Evolutionary conservation across 1,140 invertebrate species (phyloP).

Genomic region (Scaptomyza pallida): DNA sequence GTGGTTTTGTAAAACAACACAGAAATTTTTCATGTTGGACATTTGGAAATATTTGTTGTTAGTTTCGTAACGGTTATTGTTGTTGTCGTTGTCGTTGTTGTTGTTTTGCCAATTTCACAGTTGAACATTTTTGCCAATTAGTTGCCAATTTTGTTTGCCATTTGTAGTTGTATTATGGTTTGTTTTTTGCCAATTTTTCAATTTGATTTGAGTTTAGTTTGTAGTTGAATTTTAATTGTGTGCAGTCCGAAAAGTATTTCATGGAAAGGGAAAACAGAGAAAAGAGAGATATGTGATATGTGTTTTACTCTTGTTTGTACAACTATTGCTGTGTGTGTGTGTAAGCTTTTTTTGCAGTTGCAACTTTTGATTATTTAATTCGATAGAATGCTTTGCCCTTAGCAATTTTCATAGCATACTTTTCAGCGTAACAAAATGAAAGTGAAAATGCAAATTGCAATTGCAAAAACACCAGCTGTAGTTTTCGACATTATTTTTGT

Average conservation of each 20-base stretch:
- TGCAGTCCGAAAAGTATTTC: conserved; percentile 51
- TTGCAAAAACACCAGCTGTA: conserved; percentile 13
- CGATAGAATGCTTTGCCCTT: conserved; percentile 19
- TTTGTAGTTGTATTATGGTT: conserved; percentile 27
- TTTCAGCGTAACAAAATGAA: conserved; percentile 17
- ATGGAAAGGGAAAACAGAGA: conserved; percentile 8
- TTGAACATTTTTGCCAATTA: conserved; percentile 67
- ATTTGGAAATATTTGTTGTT: conserved; percentile 31
- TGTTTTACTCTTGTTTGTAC: conserved; percentile 17
- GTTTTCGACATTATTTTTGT: not conserved
- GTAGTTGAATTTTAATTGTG: conserved; percentile 42
- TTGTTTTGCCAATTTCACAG: conserved; percentile 60
- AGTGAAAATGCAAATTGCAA: conserved; percentile 34
- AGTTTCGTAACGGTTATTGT: conserved; percentile 17
- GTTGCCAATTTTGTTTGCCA: conserved; percentile 60
- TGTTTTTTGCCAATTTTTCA: conserved; percentile 63
- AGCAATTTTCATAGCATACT: conserved; percentile 31
- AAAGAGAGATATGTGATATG: conserved; percentile 40
- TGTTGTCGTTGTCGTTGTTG: conserved; percentile 51
- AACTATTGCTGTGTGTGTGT: conserved; percentile 9
- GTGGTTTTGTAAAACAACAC: conserved; percentile 50
- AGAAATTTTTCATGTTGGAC: conserved; percentile 44
- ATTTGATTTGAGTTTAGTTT: conserved; percentile 27
- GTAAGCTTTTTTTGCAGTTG: conserved; percentile 16
- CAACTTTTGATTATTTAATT: conserved; percentile 30